Evolutionary conservation across 2,113 vertebrate genomes (phyloP).

Genomic region (Ellobius talpinus): DNA sequence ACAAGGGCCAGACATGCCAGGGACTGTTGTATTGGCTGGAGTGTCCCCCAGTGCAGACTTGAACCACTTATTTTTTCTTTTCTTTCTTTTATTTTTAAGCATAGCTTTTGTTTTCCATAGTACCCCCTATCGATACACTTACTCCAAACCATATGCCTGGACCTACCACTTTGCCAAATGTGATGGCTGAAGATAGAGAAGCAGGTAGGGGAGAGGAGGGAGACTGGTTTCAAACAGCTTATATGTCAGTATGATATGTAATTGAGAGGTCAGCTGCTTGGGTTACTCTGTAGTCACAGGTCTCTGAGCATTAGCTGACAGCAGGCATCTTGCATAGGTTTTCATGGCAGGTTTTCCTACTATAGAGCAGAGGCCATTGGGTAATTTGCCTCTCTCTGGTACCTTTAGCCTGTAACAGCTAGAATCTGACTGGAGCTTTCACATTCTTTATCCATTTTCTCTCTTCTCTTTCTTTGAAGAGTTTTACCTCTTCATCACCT

Average conservation of each 20-base stretch:
- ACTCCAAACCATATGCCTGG: no score
- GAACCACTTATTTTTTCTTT: background rate
- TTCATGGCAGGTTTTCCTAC: background rate
- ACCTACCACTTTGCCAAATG: background rate
- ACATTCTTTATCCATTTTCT: background rate
- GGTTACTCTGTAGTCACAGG: fast-evolving
- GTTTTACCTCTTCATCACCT: background rate
- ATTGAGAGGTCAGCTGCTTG: background rate
- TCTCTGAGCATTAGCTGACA: background rate
- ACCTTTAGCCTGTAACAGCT: background rate
- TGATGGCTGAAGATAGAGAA: background rate
- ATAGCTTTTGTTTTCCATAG: background rate
- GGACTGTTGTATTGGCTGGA: background rate
- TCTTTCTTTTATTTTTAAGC: background rate
- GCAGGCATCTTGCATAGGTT: background rate
- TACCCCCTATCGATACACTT: background rate
- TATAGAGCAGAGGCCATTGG: background rate
- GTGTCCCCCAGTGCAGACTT: background rate
- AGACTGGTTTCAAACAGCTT: no score
- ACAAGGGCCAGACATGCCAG: background rate
- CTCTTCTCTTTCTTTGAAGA: background rate
- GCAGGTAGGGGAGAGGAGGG: no score
- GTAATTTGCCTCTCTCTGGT: background rate
- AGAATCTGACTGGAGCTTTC: background rate
- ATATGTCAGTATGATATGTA: no score